Base-by-base conservation (phyloP, 2,797 vertebrate species). In the Euthynnus affinis region DNA sequence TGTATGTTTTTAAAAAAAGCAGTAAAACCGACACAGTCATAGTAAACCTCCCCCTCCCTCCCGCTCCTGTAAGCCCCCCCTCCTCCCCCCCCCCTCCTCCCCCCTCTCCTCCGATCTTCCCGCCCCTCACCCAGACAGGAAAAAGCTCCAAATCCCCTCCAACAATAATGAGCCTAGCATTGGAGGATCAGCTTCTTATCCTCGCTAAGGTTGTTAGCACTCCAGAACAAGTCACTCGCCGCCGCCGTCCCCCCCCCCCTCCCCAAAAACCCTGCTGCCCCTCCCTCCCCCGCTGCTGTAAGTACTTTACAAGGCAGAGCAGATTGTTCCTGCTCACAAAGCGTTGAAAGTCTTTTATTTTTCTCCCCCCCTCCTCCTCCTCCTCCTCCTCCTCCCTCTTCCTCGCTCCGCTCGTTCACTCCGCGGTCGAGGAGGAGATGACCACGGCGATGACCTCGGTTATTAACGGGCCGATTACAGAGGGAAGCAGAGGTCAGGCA, bases 121-220 rank as follows among this genome's bases (percentile, higher is more conserved):
- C 29, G 0, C 15, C 46, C 44, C n/a, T 56, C 46, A 56, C 65
- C 68, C 84, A 87, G 82, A 92, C 89, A 86, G 87, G 84, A 90
- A 91, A 78, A 85, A 89, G 87, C 86, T 89, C 82, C 65, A 92
- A 93, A 92, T 92, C 93, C 88, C 88, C 86, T 90, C 87, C 84
- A 87, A 88, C 92, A 89, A 91, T 93, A 94, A 93, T 89, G 90
- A 93, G 93, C 91, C 90, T 88, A 88, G 87, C 88, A 48, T 57
- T 60, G 83, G 83, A 82, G 90, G 93, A 94, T 93, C 91, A 94
- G 89, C 89, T 89, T 74, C 88, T 94, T 89, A 94, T 92, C 91
- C 92, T 52, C 20, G 48, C 87, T 95, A 94, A 94, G 93, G 90
- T 87, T 87, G 90, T 95, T 94, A 94, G 88, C 81, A 61, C 84